phyloP scores from a whole-genome alignment of 2,888 invertebrate genomes.

The Chirona hameri region DNA sequence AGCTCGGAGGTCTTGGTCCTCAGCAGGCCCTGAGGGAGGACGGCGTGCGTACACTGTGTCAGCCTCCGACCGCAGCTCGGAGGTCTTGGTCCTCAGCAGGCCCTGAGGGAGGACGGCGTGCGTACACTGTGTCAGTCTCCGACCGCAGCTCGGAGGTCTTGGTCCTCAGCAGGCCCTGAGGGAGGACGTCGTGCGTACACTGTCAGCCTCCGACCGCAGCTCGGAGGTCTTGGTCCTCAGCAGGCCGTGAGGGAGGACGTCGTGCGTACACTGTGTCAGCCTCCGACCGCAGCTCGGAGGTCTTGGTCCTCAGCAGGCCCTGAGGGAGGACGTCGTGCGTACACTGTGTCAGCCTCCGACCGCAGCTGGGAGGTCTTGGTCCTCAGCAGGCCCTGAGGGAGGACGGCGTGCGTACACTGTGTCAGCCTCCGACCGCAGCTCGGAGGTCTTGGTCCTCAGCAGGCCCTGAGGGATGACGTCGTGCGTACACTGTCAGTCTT shows the following conservation, averaged over 20 bases:
- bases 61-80: conserved; percentile 67
- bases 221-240: conserved; percentile 70
- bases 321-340: neutral
- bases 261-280: conserved; percentile 41
- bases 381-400: conserved; percentile 60
- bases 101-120: conserved; percentile 48
- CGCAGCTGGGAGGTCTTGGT: conserved; percentile 68
- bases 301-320: conserved; percentile 68
- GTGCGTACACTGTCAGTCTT: conserved; percentile 52
- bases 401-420: no score
- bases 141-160: conserved; percentile 69
- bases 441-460: conserved; percentile 68
- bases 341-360: conserved; percentile 54
- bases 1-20: conserved; percentile 70
- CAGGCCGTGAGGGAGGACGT: conserved; percentile 51
- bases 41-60: no score
- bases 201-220: conserved; percentile 60
- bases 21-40: conserved; percentile 56
- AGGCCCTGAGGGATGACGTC: conserved; percentile 51
- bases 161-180: conserved; percentile 62
- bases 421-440: conserved; percentile 63
- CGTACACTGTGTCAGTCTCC: conserved; percentile 49
- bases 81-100: conserved; percentile 66
- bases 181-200: no score
- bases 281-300: conserved; percentile 69